Evolutionary conservation across 2,888 invertebrate species (phyloP), one percentile per base, ranked within the genome.

Genomic region (Priocnemis perturbator): DNA sequence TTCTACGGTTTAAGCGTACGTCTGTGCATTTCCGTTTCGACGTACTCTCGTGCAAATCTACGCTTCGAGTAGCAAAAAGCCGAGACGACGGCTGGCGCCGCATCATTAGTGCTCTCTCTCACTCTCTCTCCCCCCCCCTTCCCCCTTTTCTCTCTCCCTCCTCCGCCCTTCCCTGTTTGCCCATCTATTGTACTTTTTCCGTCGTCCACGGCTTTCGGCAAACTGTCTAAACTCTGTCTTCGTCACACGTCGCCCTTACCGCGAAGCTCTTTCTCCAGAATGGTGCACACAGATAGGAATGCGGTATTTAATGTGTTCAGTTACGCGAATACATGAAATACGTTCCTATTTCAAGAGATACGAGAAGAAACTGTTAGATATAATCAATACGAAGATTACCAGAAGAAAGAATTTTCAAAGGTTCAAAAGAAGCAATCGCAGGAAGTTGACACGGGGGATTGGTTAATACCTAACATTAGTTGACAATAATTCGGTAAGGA

Each of bases 31-130:
- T 68, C 57, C 37, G 53, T 68, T 56, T 47, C 56, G 67, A 63
- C 60, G 73, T 68, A 60, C 76, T 53, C 71, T 65, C 69, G 73
- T 69, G 74, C 73, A 81, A 82, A 81, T 81, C 79, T 69, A 72
- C 69, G 71, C 67, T 68, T 45, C 58, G 56, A 70, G 69, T 72
- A 71, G 77, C 78, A 81, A 80, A 75, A 72, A 78, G 67, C 60
- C 70, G 78, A 81, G 78, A 81, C 78, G 80, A 74, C 81, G 81
- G 78, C 81, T 79, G 81, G 78, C 69, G 75, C 79, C 78, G 78
- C 80, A 83, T 86, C 87, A 86, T 87, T 87, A 87, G 85, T 81
- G 81, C 76, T 67, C 73, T 71, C 72, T 70, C 70, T 77, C 81
- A 69, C 74, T 61, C 70, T 70, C 76, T 61, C 64, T 63, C 63